Evolutionary conservation across 2,113 vertebrate species (phyloP), one percentile per base, ranked within the genome.

Genomic region (Anarhynchus alexandrinus): DNA sequence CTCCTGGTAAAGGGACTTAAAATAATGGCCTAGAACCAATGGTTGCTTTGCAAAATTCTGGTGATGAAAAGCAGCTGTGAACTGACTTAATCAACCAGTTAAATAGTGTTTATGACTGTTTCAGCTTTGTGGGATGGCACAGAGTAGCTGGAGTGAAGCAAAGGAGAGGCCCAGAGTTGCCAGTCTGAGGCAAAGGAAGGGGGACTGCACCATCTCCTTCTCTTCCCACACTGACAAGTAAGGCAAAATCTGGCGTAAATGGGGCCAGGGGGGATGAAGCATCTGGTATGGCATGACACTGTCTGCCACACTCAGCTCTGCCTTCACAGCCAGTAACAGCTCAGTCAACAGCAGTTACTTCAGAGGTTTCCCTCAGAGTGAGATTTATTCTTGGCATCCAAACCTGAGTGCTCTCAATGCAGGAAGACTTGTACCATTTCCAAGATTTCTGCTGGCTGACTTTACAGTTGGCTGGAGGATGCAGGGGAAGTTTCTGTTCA

Each of bases 371-470:
- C 95, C 76, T 96, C 77, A 27, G 88, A 95, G 88, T 77, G 42
- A 88, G 74, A 88, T 97, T 96, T 96, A 96, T 92, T 96, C 91
- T 97, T 97, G 95, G 96, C 97, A 91, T 54, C 30, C 42, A 77
- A 76, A 76, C 65, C 67, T 76, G 88, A 90, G 86, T 79, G 84
- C 90, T 95, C 57, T 92, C 88, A 59, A 9, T 2, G 43, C 80
- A 95, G 91, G 90, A 94, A 87, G 64, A 91, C 79, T 97, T 97
- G 97, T 95, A 91, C 72, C 43, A 52, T 69, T 95, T 97, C 96
- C 97, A 97, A 92, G 94, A 94, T 87, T 96, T 90, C 79, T 93
- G 70, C 73, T 97, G 96, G 97, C 97, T 96, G 95, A 82, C 79
- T 96, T 96, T 96, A 87, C 74, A 94, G 52, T 97, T 97, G 95